These are phyloP conservation scores for Melanophora roralis DNA, from an alignment of 2,888 invertebrate species.

Conservation along the genomic window DNA sequence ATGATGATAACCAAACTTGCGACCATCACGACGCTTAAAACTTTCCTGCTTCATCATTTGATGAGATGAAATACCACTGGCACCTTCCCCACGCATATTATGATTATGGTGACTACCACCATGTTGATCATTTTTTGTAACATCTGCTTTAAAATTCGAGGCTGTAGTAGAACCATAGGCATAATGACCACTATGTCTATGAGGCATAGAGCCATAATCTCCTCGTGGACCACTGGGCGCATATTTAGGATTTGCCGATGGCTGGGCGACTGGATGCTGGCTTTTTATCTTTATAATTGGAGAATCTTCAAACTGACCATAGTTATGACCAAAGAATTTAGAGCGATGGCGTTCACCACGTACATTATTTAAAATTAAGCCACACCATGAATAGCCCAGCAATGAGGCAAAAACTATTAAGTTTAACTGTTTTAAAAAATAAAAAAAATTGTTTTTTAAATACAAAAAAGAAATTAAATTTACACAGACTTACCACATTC, in stretches of 20 bases:
- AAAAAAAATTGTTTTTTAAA: too few species aligned
- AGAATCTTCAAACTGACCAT: slow-evolving; percentile 1
- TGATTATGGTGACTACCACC: too few species aligned
- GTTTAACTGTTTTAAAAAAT: not conserved
- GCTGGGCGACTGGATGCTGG: not conserved
- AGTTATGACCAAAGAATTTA: not conserved
- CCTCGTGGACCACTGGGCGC: not conserved
- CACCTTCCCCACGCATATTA: not conserved
- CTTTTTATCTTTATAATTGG: slow-evolving; percentile 14
- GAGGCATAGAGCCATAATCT: not conserved
- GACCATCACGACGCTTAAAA: not conserved
- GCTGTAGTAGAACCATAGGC: too few species aligned
- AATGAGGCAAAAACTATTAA: not conserved
- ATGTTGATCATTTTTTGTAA: too few species aligned
- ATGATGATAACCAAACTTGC: slow-evolving; percentile 24
- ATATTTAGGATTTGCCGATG: not conserved
- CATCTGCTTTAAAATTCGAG: too few species aligned
- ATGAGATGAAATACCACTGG: not conserved
- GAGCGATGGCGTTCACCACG: not conserved
- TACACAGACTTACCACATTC: too few species aligned
- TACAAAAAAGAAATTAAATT: too few species aligned
- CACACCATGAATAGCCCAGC: not conserved
- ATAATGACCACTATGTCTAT: not conserved
- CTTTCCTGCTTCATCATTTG: slow-evolving; percentile 37
- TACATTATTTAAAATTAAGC: slow-evolving; percentile 1